phyloP scores from a whole-genome alignment of 2,113 vertebrate genomes.

The Corythornis madagascariensis region DNA sequence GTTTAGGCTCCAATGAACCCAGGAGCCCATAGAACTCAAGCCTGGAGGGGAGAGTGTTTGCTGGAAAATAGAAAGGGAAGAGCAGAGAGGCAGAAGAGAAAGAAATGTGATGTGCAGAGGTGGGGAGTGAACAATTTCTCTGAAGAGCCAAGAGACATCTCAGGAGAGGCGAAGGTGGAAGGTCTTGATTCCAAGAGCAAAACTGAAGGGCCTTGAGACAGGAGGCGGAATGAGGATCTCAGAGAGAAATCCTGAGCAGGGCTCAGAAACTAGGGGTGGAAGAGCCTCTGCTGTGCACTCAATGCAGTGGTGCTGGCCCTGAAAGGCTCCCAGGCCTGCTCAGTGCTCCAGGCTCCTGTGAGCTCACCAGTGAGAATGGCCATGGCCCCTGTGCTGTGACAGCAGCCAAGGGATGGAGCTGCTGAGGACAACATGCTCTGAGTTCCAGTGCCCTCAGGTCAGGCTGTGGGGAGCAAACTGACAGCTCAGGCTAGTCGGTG shows the following conservation, averaged over 20 bases:
- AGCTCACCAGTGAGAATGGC: neutral
- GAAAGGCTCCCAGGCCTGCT: neutral
- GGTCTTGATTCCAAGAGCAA: neutral
- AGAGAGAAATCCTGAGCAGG: neutral
- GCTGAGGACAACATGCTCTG: neutral
- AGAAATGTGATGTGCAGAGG: neutral
- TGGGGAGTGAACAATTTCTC: neutral
- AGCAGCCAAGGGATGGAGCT: neutral
- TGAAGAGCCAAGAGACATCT: neutral
- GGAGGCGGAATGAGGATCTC: neutral
- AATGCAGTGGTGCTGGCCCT: neutral
- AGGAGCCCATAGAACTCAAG: neutral
- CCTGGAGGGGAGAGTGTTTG: neutral
- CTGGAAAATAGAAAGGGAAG: neutral
- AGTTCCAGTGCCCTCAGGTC: neutral
- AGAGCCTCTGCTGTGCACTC: neutral
- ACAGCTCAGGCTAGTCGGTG: neutral
- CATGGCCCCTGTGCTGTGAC: rapidly evolving
- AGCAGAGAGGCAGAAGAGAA: neutral
- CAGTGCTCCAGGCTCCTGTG: neutral
- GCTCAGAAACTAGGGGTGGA: neutral
- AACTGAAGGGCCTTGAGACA: neutral
- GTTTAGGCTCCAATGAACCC: neutral
- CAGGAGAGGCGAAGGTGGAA: neutral
- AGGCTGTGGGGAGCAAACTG: neutral